Percentiles rank a stretch among this genome's conserved stretches.
phyloP scores from a whole-genome alignment of 2,888 invertebrate genomes.

The Agonopterix alstromeriana region DNA sequence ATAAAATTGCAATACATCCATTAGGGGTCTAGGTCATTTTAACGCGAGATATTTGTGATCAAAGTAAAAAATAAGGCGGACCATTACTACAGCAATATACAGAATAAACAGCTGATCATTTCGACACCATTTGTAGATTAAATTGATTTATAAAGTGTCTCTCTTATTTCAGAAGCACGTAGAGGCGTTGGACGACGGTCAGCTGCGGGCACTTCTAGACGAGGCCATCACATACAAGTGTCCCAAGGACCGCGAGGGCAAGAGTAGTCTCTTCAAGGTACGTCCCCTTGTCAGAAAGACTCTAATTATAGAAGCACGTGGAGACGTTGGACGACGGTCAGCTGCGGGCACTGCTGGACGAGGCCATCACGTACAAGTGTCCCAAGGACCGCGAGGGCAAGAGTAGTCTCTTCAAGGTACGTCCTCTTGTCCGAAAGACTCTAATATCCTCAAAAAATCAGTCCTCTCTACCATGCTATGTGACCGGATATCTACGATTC shows the following conservation, averaged over 20 bases:
- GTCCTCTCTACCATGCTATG: too few relatives aligned
- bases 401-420: conserved; percentile 88
- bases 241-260: conserved; percentile 90
- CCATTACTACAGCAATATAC: too few relatives aligned
- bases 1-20: too few relatives aligned
- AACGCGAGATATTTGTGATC: too few relatives aligned
- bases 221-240: conserved; percentile 91
- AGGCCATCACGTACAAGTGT: conserved; percentile 89
- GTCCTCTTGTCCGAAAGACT: neutral
- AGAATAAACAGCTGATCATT: too few relatives aligned
- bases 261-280: conserved; percentile 89
- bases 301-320: too few relatives aligned
- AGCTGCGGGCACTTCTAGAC: conserved; percentile 86
- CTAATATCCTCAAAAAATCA: too few relatives aligned
- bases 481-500: too few relatives aligned
- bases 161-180: conserved; percentile 60
- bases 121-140: too few relatives aligned
- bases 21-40: too few relatives aligned
- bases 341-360: conserved; percentile 86
- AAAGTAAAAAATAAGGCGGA: too few relatives aligned
- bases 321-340: conserved; percentile 51
- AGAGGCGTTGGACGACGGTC: conserved; percentile 83
- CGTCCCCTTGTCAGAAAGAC: neutral
- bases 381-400: conserved; percentile 91
- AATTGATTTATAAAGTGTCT: conserved; percentile 2